Evolutionary conservation across 2,888 invertebrate genomes (phyloP).

Genomic region (Atrina japonica): DNA sequence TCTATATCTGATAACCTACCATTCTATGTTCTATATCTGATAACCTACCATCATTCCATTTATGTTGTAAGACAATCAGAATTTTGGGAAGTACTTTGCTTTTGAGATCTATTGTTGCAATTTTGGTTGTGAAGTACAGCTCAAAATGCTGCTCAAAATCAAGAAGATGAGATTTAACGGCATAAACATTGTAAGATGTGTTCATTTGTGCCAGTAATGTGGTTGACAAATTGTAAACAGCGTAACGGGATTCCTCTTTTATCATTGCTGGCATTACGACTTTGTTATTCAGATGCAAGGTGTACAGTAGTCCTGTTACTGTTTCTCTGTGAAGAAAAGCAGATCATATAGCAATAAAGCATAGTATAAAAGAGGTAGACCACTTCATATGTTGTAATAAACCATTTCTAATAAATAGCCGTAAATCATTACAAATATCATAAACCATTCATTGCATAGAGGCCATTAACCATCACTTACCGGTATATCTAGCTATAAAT

Average conservation of each 20-base stretch:
- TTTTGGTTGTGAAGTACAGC: slow-evolving; percentile 32
- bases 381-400: not conserved
- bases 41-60: slow-evolving; percentile 42
- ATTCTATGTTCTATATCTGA: too few species aligned
- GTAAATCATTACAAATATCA: too few species aligned
- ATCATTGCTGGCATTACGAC: not conserved
- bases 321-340: slow-evolving; percentile 15
- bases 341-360: not conserved
- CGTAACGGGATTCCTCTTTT: not conserved
- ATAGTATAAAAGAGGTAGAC: slow-evolving; percentile 7
- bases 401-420: too few species aligned
- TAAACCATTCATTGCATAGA: too few species aligned
- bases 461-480: too few species aligned
- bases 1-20: too few species aligned
- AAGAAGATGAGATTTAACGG: not conserved
- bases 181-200: not conserved
- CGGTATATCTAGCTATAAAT: too few species aligned
- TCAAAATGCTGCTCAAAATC: slow-evolving; percentile 20
- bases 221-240: slow-evolving; percentile 5
- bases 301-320: slow-evolving; percentile 19
- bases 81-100: slow-evolving; percentile 1
- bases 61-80: not conserved
- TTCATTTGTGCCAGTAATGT: not conserved
- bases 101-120: slow-evolving; percentile 25
- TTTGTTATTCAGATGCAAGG: not conserved